Evolutionary conservation across 2,888 invertebrate genomes (phyloP).

Genomic region (Rotaria socialis): DNA sequence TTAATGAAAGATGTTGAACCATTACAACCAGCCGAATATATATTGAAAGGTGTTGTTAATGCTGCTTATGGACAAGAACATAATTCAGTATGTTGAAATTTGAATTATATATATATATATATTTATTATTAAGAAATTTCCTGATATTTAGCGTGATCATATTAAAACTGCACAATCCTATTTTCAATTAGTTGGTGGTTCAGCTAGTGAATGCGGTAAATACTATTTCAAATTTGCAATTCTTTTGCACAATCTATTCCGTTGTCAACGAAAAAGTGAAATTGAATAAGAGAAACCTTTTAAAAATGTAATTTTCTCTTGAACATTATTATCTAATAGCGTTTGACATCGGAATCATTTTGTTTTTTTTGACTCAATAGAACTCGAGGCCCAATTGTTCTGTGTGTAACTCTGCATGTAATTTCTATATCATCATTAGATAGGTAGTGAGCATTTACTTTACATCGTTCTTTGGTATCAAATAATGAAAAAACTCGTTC

Average conservation of each 20-base stretch:
- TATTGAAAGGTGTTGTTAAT: conserved; percentile 89
- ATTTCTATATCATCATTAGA: too few relatives aligned
- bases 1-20: conserved; percentile 86
- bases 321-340: too few relatives aligned
- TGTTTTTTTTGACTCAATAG: too few relatives aligned
- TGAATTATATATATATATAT: neutral
- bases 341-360: too few relatives aligned
- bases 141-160: conserved; percentile 73
- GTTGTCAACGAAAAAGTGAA: neutral
- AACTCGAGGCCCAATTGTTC: too few relatives aligned
- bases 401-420: too few relatives aligned
- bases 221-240: conserved; percentile 37
- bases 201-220: conserved; percentile 78
- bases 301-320: too few relatives aligned
- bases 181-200: conserved; percentile 90
- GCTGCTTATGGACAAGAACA: conserved; percentile 85
- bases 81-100: conserved; percentile 69
- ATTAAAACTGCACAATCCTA: conserved; percentile 90
- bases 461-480: too few relatives aligned
- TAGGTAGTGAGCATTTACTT: too few relatives aligned
- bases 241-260: too few relatives aligned
- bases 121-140: neutral
- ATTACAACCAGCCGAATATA: conserved; percentile 87
- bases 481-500: too few relatives aligned
- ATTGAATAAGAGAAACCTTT: neutral